Conservation (phyloP, 2,888 invertebrate species). For the Cosmia pyralina region DNA sequence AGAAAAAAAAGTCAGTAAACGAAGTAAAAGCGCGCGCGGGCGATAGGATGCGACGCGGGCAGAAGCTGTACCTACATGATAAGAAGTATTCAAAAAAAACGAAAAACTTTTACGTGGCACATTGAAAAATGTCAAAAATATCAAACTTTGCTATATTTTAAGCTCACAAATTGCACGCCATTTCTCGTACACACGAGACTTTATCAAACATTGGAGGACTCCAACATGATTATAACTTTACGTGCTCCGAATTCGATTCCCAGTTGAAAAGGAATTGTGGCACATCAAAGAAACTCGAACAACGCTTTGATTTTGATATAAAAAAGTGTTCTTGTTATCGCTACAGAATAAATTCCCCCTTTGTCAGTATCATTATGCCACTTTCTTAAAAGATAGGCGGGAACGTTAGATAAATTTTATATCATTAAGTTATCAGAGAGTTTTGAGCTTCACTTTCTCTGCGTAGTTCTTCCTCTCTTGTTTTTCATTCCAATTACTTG, state of each 20-base stretch:
- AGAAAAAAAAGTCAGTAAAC: too few species aligned
- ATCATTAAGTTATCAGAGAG: constrained; percentile 56
- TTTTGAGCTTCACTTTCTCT: constrained; percentile 48
- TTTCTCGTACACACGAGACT: constrained; percentile 83
- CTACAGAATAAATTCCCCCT: constrained; percentile 76
- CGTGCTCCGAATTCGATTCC: constrained; percentile 84
- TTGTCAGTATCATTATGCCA: constrained; percentile 73
- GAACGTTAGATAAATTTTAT: constrained; percentile 63
- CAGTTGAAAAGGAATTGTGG: constrained; percentile 79
- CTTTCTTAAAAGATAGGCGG: constrained; percentile 67
- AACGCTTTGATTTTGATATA: constrained; percentile 85
- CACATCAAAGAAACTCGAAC: constrained; percentile 85
- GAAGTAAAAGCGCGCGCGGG: too few species aligned
- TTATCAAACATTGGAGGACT: constrained; percentile 88
- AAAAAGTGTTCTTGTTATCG: constrained; percentile 86
- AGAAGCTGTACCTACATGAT: background rate
- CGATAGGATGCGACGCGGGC: too few species aligned
- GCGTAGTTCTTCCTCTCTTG: constrained; percentile 26
- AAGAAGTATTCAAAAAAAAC: background rate
- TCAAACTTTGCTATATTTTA: constrained; percentile 70
- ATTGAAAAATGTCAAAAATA: constrained; percentile 42
- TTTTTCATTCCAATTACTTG: constrained; percentile 38
- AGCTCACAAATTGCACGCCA: constrained; percentile 78
- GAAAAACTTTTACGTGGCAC: background rate
- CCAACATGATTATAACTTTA: constrained; percentile 89